Evolutionary conservation across 92 coral and sea anemone genomes (phyloP).

Genomic region (Siderastrea siderea): DNA sequence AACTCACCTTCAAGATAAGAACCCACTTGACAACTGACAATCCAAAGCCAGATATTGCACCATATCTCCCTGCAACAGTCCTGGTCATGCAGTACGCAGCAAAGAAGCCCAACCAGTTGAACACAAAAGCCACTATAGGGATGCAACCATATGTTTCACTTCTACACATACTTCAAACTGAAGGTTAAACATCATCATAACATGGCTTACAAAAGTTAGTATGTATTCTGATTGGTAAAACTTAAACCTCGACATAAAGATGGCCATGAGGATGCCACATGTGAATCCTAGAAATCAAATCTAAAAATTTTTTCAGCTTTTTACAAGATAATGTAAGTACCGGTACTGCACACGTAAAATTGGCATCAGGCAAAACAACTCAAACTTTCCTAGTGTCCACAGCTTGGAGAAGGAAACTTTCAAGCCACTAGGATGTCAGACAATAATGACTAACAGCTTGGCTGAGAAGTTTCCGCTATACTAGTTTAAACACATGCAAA

Average conservation of each 20-base stretch:
- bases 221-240: no score
- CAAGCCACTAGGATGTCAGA: no score
- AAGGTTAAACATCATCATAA: no score
- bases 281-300: no score
- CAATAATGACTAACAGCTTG: no score
- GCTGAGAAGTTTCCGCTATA: neutral
- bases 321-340: neutral
- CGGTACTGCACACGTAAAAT: neutral
- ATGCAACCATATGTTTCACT: neutral
- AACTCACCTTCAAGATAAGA: constrained; percentile 87
- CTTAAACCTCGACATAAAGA: no score
- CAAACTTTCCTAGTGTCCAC: neutral
- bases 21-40: constrained; percentile 97
- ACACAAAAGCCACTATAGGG: constrained; percentile 84
- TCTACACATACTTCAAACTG: no score
- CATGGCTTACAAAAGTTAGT: no score
- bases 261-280: no score
- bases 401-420: neutral
- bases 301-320: no score
- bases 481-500: neutral
- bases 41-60: constrained; percentile 98
- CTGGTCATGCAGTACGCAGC: constrained; percentile 96
- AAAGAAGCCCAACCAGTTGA: constrained; percentile 99
- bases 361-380: no score
- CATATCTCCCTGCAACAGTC: constrained; percentile 95